These are phyloP conservation scores for Pachycephala philippinensis DNA, from an alignment of 2,113 vertebrate species.

Conservation along the genomic window DNA sequence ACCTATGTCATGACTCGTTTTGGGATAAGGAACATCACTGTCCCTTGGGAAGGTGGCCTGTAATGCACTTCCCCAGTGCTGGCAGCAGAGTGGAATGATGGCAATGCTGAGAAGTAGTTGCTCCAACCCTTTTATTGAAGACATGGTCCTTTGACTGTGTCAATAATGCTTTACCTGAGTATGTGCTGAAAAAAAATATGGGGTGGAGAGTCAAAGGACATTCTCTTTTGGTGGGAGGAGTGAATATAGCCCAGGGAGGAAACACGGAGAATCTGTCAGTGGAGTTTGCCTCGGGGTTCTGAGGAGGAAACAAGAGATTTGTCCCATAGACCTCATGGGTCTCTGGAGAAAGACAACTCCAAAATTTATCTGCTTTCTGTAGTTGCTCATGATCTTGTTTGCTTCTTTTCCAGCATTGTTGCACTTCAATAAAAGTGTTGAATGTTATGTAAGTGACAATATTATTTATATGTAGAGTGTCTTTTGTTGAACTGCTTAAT, in stretches of 20 bases:
- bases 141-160: background rate
- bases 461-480: background rate
- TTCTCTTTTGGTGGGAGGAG: background rate
- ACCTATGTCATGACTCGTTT: background rate
- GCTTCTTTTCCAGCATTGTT: background rate
- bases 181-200: background rate
- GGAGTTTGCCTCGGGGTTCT: background rate
- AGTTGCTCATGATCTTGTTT: background rate
- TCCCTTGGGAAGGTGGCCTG: background rate
- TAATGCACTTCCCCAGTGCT: background rate
- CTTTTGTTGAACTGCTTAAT: constrained; percentile 18
- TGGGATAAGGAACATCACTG: background rate
- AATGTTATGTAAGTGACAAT: background rate
- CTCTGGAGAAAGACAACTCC: background rate
- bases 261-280: background rate
- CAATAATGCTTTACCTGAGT: background rate
- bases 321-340: background rate
- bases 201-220: background rate
- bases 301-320: background rate
- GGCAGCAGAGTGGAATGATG: background rate
- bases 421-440: background rate
- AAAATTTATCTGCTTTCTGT: background rate
- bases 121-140: background rate
- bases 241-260: background rate
- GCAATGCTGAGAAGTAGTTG: background rate